Base-by-base conservation (phyloP, 2,797 vertebrate genomes). In the Anas acuta region DNA sequence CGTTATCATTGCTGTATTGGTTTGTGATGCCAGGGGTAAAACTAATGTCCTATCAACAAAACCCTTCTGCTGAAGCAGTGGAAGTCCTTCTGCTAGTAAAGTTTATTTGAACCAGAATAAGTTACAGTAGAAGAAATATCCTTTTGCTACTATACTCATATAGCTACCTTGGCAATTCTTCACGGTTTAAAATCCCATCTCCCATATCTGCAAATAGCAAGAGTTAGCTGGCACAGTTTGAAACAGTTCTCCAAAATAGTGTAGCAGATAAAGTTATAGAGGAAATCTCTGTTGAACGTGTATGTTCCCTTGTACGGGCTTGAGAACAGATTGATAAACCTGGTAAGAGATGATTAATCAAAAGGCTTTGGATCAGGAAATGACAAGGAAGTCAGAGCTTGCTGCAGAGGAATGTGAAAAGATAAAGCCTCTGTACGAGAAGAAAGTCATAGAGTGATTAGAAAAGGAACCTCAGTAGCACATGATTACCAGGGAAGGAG, bases 171-270 rank as follows among this genome's bases (percentile, higher is more conserved):
- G 93, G 92, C 96, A 96, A 84, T 62, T 20, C 62, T 84, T 95
- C 33, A 0, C 11, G 66, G 54, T 79, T 93, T 72, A 95, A 79
- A 91, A 87, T 86, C 66, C 70, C 87, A 95, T 80, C 92, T 90
- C 90, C 83, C 65, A 66, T 65, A 92, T 96, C 95, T 93, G 93
- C 91, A 96, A 95, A 96, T 96, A 97, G 96, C 89, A 93, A 43
- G 84, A 90, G 87, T 81, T 39, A 85, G 79, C 91, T 96, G 92
- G 94, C 93, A 95, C 82, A 35, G 56, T 9, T 94, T 91, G 84
- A 92, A 95, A 41, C 73, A 53, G 58, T 2, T 92, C 84, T 95
- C 77, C 92, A 94, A 89, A 93, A 96, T 33, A 95, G 92, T 23
- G 89, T 78, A 78, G 73, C 87, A 66, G 89, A 77, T 77, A 89